Evolutionary conservation across 2,888 invertebrate genomes (phyloP).

Genomic region (Margaritifera margaritifera): DNA sequence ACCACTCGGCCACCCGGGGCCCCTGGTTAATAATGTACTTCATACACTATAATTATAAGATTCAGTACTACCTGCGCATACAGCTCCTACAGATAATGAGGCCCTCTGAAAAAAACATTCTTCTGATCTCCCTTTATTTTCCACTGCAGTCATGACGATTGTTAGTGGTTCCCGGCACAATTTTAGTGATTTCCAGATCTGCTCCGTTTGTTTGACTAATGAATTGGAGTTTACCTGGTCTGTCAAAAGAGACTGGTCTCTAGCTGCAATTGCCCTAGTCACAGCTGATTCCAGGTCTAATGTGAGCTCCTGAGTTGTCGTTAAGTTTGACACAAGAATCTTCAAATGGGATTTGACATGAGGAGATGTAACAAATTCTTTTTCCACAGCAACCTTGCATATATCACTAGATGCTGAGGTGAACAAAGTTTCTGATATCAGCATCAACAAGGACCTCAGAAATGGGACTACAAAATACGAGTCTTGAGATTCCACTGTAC

Average conservation of each 20-base stretch:
- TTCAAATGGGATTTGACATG: constrained; percentile 31
- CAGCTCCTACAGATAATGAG: constrained; percentile 42
- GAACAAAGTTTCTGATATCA: constrained; percentile 43
- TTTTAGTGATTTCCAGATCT: constrained; percentile 30
- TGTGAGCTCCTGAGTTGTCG: constrained; percentile 30
- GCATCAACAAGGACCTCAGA: constrained; percentile 38
- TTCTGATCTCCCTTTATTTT: constrained; percentile 34
- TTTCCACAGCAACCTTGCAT: constrained; percentile 43
- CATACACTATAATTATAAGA: no score
- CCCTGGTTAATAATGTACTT: no score
- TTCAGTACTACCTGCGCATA: constrained; percentile 50
- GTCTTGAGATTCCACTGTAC: constrained; percentile 26
- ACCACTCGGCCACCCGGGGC: no score
- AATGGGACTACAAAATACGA: constrained; percentile 38
- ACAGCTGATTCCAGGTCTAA: constrained; percentile 33
- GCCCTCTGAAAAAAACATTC: constrained; percentile 38
- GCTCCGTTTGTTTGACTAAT: constrained; percentile 33
- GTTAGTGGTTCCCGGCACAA: constrained; percentile 29
- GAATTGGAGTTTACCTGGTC: constrained; percentile 31
- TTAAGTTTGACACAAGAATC: constrained; percentile 28
- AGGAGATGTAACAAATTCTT: constrained; percentile 35
- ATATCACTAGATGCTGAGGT: constrained; percentile 34
- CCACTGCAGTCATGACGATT: constrained; percentile 30
- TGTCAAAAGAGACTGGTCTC: constrained; percentile 22
- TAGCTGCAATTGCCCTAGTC: constrained; percentile 25